phyloP scores from a whole-genome alignment of 1,140 invertebrate genomes.

The Sitophilus oryzae region DNA sequence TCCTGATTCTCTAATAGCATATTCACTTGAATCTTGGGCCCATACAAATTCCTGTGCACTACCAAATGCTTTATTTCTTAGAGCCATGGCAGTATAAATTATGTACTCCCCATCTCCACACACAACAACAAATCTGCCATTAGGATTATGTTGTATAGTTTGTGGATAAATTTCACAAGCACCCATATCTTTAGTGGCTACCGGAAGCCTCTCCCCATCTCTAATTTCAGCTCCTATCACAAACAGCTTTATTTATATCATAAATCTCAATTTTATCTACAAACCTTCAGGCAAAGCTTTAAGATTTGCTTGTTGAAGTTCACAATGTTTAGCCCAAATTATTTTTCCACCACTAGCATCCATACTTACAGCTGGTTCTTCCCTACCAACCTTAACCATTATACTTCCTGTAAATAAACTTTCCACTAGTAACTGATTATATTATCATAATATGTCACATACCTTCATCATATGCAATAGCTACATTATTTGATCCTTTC shows the following conservation, averaged over 20 bases:
- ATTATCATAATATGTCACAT: too few relatives aligned
- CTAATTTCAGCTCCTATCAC: constrained; percentile 63
- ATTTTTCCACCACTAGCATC: constrained; percentile 97
- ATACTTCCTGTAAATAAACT: constrained; percentile 58
- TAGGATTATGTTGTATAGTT: constrained; percentile 96
- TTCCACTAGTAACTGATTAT: background rate
- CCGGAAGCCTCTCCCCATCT: constrained; percentile 87
- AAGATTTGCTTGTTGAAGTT: constrained; percentile 96
- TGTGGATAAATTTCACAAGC: constrained; percentile 99
- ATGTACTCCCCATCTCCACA: constrained; percentile 99
- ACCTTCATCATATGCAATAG: constrained; percentile 93
- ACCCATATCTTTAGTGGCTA: constrained; percentile 97
- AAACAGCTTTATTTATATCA: constrained; percentile 2
- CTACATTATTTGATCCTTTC: constrained; percentile 94
- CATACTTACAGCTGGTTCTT: constrained; percentile 99
- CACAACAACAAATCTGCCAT: constrained; percentile 97
- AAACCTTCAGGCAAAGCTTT: constrained; percentile 72
- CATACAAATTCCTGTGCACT: constrained; percentile 98
- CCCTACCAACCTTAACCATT: constrained; percentile 93
- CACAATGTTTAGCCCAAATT: constrained; percentile 96
- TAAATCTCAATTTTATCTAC: too few relatives aligned
- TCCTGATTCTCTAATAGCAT: constrained; percentile 82
- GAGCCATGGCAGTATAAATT: constrained; percentile 98
- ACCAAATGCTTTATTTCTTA: constrained; percentile 98
- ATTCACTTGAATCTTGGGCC: constrained; percentile 95